Percentiles rank a stretch among this genome's conserved stretches.
Conservation (phyloP, 2,888 invertebrate species). For the Pemphredon lugubris region DNA sequence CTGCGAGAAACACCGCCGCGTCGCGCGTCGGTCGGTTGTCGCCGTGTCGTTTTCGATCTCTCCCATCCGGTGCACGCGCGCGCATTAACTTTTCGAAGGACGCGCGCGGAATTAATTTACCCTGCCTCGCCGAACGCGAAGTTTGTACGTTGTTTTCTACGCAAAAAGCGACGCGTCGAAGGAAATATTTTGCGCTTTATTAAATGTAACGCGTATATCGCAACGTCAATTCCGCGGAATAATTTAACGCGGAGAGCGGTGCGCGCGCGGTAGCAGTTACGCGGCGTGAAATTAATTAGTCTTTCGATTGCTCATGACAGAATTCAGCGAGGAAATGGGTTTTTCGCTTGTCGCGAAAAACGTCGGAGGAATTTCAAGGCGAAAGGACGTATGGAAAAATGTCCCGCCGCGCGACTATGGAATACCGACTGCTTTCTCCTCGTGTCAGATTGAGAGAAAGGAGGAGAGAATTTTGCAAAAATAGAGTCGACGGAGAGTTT, state of each 20-base stretch:
- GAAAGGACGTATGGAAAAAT: constrained; percentile 25
- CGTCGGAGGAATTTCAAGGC: constrained; percentile 23
- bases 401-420: constrained; percentile 16
- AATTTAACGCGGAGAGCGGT: too few species aligned
- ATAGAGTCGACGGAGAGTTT: constrained; percentile 50
- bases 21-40: neutral
- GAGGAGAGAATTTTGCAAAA: constrained; percentile 36
- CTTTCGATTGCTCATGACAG: neutral
- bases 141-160: neutral
- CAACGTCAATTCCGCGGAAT: neutral
- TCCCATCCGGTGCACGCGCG: neutral
- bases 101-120: constrained; percentile 29
- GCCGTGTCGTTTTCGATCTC: constrained; percentile 10
- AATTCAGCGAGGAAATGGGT: neutral
- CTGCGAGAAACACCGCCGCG: constrained; percentile 9
- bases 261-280: too few species aligned
- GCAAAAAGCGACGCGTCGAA: neutral
- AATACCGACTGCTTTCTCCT: constrained; percentile 33
- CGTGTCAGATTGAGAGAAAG: constrained; percentile 21
- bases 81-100: constrained; percentile 15
- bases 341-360: constrained; percentile 4
- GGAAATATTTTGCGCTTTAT: neutral
- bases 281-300: constrained; percentile 1
- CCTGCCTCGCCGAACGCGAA: neutral
- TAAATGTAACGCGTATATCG: neutral